Evolutionary conservation across 2,888 invertebrate species (phyloP).

Genomic region (Cephus pulcher): DNA sequence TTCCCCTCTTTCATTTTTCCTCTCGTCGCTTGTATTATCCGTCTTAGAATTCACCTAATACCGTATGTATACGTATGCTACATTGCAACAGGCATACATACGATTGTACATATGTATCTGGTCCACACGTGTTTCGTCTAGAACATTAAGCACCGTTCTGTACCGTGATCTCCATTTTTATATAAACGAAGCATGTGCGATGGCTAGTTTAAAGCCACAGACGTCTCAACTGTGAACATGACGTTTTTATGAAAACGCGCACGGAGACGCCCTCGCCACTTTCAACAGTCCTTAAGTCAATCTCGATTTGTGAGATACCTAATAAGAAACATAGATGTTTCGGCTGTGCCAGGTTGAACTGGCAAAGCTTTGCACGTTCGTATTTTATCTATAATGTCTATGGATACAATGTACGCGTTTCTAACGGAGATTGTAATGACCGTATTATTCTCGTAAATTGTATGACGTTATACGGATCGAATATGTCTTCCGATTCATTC

Average conservation of each 20-base stretch:
- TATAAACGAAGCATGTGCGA: background rate
- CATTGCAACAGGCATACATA: constrained; percentile 7
- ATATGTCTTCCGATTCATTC: constrained; percentile 36
- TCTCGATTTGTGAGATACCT: background rate
- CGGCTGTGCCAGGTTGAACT: background rate
- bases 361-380: background rate
- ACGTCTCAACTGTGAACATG: constrained; percentile 16
- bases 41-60: constrained; percentile 3
- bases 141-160: constrained; percentile 7
- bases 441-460: background rate
- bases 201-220: background rate
- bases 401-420: background rate
- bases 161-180: constrained; percentile 6
- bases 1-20: background rate
- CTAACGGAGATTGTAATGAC: background rate
- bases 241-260: constrained; percentile 19
- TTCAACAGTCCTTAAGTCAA: background rate
- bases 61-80: constrained; percentile 13
- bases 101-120: constrained; percentile 6
- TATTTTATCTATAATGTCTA: background rate
- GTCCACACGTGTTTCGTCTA: constrained; percentile 11
- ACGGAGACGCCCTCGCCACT: constrained; percentile 12
- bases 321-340: background rate
- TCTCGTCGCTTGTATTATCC: constrained; percentile 3
- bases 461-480: background rate